Evolutionary conservation across 2,113 vertebrate genomes (phyloP).

Genomic region (Python bivittatus): DNA sequence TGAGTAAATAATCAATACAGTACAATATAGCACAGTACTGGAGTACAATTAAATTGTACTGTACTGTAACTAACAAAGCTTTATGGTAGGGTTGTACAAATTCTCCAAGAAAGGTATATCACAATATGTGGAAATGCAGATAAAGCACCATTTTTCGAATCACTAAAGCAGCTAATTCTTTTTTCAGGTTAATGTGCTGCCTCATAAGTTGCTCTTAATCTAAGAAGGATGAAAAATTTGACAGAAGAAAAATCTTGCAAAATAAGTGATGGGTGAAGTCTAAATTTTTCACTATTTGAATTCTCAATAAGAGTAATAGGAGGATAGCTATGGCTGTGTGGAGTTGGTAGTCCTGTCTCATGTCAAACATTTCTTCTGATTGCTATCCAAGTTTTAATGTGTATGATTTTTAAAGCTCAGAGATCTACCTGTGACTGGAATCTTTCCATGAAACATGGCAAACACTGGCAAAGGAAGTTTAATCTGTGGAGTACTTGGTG

Average conservation of each 20-base stretch:
- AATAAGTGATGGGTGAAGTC: not conserved
- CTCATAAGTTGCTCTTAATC: not conserved
- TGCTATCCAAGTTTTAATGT: not conserved
- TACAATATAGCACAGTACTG: too few relatives aligned
- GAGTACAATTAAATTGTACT: not conserved
- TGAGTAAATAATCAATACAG: not conserved
- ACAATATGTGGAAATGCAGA: too few relatives aligned
- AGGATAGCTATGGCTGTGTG: not conserved
- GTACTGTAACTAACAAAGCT: not conserved
- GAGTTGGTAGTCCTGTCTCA: not conserved
- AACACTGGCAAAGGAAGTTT: not conserved
- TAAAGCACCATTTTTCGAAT: too few relatives aligned
- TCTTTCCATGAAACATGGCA: not conserved
- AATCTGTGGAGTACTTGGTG: too few relatives aligned
- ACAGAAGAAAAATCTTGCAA: not conserved
- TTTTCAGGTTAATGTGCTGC: not conserved
- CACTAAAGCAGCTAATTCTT: not conserved
- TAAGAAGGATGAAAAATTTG: not conserved
- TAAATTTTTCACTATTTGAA: not conserved
- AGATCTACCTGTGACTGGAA: not conserved
- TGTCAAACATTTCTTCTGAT: not conserved
- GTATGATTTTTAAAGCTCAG: not conserved
- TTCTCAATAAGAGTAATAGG: not conserved
- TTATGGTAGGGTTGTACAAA: not conserved
- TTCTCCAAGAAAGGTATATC: too few relatives aligned